Percentiles rank a stretch among this genome's conserved stretches.
Conservation (phyloP, 1,140 invertebrate species). For the Thaumetopoea pityocampa region DNA sequence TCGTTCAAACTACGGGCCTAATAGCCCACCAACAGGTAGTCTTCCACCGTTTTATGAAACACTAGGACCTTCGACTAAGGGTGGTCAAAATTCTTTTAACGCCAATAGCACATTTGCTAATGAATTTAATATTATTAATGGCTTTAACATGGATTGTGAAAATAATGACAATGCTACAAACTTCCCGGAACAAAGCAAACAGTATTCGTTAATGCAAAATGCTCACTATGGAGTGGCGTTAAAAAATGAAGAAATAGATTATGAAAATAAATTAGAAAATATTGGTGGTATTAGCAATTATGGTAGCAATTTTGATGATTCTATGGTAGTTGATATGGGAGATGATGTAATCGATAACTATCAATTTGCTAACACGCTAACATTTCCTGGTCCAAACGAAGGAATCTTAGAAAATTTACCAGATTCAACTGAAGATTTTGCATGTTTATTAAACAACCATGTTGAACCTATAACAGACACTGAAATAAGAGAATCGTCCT, state of each 20-base stretch:
- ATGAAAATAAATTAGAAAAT: conserved; percentile 84
- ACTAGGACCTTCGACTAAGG: conserved; percentile 78
- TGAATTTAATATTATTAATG: conserved; percentile 78
- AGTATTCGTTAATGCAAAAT: conserved; percentile 89
- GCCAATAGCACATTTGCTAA: conserved; percentile 73
- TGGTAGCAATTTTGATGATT: conserved; percentile 83
- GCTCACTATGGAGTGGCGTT: conserved; percentile 86
- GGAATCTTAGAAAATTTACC: conserved; percentile 73
- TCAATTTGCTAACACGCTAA: conserved; percentile 87
- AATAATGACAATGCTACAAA: conserved; percentile 75
- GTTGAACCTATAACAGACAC: conserved; percentile 79
- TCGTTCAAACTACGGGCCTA: conserved; percentile 87
- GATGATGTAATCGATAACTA: conserved; percentile 86
- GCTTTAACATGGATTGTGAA: conserved; percentile 86
- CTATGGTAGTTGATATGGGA: conserved; percentile 88
- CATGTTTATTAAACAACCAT: conserved; percentile 81
- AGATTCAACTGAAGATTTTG: conserved; percentile 81
- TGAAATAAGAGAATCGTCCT: conserved; percentile 76
- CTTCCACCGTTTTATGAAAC: conserved; percentile 91
- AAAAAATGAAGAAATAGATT: conserved; percentile 87
- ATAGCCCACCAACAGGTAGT: conserved; percentile 88
- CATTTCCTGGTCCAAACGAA: conserved; percentile 86
- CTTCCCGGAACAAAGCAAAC: conserved; percentile 79
- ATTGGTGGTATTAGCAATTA: conserved; percentile 78
- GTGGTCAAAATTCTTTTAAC: conserved; percentile 81